A percentile compares a stretch with the other conserved stretches of the same genome.
Evolutionary conservation across 2,888 invertebrate genomes (phyloP).

Genomic region (Ischnura elegans): DNA sequence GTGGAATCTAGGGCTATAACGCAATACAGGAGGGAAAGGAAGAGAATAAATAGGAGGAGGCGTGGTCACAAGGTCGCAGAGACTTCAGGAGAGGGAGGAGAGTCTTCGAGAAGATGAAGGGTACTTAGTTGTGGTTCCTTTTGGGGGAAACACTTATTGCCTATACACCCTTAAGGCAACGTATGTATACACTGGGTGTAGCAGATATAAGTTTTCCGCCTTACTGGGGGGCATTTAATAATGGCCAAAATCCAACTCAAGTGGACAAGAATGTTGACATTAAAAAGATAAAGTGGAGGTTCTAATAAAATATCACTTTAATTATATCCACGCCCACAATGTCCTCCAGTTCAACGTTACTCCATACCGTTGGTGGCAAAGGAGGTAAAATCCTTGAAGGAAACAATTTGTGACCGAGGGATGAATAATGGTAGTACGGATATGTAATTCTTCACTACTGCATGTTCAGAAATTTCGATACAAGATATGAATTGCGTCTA

Average conservation of each 20-base stretch:
- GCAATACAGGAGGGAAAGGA: not conserved
- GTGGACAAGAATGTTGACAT: conserved; percentile 14
- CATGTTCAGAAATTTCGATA: too few species aligned
- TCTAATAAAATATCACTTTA: conserved; percentile 31
- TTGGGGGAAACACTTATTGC: not conserved
- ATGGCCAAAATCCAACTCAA: not conserved
- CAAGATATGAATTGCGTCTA: too few species aligned
- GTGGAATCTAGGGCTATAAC: not conserved
- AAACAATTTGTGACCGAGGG: not conserved
- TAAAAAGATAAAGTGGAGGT: not conserved
- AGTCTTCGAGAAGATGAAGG: not conserved
- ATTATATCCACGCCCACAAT: not conserved
- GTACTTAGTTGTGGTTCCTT: not conserved
- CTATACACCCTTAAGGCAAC: not conserved
- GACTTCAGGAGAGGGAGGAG: not conserved
- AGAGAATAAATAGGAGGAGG: not conserved
- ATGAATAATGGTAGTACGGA: not conserved
- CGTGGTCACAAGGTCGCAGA: not conserved
- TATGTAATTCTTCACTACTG: not conserved
- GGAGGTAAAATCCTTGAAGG: not conserved
- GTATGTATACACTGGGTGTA: not conserved
- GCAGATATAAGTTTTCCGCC: not conserved
- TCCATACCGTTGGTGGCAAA: not conserved
- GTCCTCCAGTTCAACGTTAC: not conserved
- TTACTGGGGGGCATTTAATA: not conserved